Percentiles rank a stretch among this genome's conserved stretches.
phyloP scores from a whole-genome alignment of 2,888 invertebrate genomes.

The Diaprepes abbreviatus region DNA sequence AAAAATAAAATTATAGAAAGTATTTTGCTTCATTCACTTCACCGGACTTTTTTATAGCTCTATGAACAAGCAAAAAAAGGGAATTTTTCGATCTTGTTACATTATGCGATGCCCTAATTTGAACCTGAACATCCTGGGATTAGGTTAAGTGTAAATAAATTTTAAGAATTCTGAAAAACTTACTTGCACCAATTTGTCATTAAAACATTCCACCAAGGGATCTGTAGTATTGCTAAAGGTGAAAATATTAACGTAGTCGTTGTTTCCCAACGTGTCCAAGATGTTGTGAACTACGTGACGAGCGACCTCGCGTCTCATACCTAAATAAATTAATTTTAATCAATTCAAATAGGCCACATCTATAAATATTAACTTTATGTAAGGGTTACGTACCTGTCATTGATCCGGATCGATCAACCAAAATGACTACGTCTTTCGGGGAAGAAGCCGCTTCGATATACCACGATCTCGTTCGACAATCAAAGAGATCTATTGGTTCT shows the following conservation, averaged over 20 bases:
- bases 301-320: conserved; percentile 88
- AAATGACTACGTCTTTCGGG: conserved; percentile 90
- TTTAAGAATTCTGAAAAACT: too few relatives aligned
- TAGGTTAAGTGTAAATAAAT: too few relatives aligned
- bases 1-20: too few relatives aligned
- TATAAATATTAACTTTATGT: too few relatives aligned
- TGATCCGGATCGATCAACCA: conserved; percentile 71
- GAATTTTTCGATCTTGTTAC: too few relatives aligned
- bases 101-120: too few relatives aligned
- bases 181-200: conserved; percentile 91
- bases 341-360: too few relatives aligned
- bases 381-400: conserved; percentile 45
- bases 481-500: conserved; percentile 91
- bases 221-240: conserved; percentile 88
- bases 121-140: too few relatives aligned
- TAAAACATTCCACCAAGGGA: conserved; percentile 89
- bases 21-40: too few relatives aligned
- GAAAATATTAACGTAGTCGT: conserved; percentile 97
- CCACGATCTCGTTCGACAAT: conserved; percentile 95
- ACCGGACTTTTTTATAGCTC: too few relatives aligned
- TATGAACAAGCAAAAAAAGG: too few relatives aligned
- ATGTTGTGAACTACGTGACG: conserved; percentile 89
- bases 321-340: too few relatives aligned
- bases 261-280: conserved; percentile 95
- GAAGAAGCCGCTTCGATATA: conserved; percentile 98